Evolutionary conservation across 2,888 invertebrate genomes (phyloP), one percentile per base, ranked within the genome.

Genomic region (Sphecodes monilicornis): DNA sequence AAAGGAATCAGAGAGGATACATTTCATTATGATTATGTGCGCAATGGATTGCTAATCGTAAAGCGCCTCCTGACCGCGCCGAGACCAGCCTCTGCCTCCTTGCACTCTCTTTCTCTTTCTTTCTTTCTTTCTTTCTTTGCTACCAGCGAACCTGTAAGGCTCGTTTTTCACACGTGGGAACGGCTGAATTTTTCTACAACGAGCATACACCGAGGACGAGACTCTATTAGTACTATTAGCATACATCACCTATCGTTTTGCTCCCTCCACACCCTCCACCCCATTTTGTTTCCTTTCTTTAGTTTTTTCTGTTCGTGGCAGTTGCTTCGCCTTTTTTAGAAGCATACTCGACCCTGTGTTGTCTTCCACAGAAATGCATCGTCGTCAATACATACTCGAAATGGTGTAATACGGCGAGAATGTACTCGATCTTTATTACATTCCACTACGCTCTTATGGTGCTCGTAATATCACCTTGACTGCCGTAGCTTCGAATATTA

Each of bases 21-120:
- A 92, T 93, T 93, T 93, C 91, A 92, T 93, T 93, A 93, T 90
- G 91, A 93, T 93, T 93, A 91, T 91, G 87, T 86, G 88, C 82
- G 88, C 82, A 87, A 90, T 86, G 90, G 88, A 91, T 91, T 87
- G 90, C 86, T 91, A 90, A 92, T 91, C 88, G 86, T 75, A 77
- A 66, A 86, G 84, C 82, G 83, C 84, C 70, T 68, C 72, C 79
- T 75, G 80, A 73, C 85, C 84, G 81, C 78, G 77, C 11, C 36
- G 36, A 66, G 66, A 36, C 66, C 66, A 66, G 36, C 22, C 66
- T 66, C 22, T 36, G 32, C 36, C 64, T 8, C 8, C 64, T 36
- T 10, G 29, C 64, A 32, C 32, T 32, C 32, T 22, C 32, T 36
- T 18, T 36, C 36, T 22, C 10, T 32, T 10, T 64, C 64, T 29